Evolutionary conservation across 2,113 vertebrate genomes (phyloP), one percentile per base, ranked within the genome.

Genomic region (Elgaria multicarinata): DNA sequence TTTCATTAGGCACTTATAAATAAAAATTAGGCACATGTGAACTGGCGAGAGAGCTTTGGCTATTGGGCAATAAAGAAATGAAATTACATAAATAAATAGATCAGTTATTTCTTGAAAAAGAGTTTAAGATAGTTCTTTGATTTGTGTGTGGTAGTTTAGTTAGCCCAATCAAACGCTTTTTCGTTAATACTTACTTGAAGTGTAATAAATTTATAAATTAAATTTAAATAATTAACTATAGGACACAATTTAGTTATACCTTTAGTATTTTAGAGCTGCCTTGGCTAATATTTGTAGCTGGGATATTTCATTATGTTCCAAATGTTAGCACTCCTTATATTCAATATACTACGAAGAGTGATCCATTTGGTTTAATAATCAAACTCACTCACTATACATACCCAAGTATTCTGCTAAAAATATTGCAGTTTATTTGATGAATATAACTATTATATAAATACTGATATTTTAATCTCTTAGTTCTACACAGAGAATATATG

Each of bases 291-390:
- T 78, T 87, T n/a, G 78, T 64, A 66, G 55, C 12, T 50, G 3
- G n/a, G 87, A 87, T 90, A 67, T 39, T 83, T 93, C 58, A 93
- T 62, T 92, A 88, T 39, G 16, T 28, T 42, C 20, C 2, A 22
- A 13, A 69, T 2, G 67, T 5, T 58, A 86, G 9, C 0, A 22
- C 33, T 91, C 24, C 9, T 7, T 46, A 58, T 28, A 85, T 26
- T 84, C 31, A 79, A 58, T 85, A 79, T 62, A n/a, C 24, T 44
- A 67, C 55, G 18, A 44, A 86, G 33, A 62, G 16, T 10, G 18
- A 42, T 62, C 13, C 39, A 22, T 2, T n/a, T 86, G 36, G 28
- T 89, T 53, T 53, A 14, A 72, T 39, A 39, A 31, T 36, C 8
- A 69, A 66, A 87, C 20, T 44, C 31, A 4, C n/a, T 67, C 44